Conservation (phyloP, 2,113 vertebrate genomes). For the Dipodomys spectabilis region DNA sequence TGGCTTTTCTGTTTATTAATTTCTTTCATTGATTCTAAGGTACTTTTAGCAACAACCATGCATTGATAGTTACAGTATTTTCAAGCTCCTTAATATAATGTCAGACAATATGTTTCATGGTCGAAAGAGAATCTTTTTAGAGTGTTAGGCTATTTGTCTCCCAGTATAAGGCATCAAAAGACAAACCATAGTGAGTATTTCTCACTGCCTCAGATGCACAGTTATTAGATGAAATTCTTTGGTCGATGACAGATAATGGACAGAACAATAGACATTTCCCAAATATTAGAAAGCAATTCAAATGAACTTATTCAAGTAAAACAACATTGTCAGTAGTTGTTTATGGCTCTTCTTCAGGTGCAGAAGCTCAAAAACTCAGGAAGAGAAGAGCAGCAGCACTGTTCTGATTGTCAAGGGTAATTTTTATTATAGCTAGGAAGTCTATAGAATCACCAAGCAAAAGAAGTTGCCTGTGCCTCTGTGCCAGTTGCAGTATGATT, state of each 20-base stretch:
- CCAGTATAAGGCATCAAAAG: constrained; percentile 55
- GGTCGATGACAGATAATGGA: not conserved
- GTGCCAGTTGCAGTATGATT: too few species aligned
- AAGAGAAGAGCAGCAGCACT: accelerated
- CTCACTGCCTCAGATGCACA: constrained; percentile 1
- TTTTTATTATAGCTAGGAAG: not conserved
- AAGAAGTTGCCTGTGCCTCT: not conserved
- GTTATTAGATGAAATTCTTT: constrained; percentile 33
- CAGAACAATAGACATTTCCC: not conserved
- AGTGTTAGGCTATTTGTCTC: constrained; percentile 52
- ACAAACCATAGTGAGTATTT: constrained; percentile 48
- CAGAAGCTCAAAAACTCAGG: not conserved
- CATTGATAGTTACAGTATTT: constrained; percentile 74
- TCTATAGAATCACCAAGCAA: not conserved
- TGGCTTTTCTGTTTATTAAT: constrained; percentile 71
- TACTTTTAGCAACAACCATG: constrained; percentile 65
- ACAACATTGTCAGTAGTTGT: not conserved
- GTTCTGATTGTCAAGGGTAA: not conserved
- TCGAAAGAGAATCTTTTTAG: constrained; percentile 60
- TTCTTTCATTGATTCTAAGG: constrained; percentile 72
- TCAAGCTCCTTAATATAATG: constrained; percentile 75
- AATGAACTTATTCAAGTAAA: not conserved
- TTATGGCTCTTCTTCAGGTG: not conserved
- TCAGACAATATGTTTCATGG: constrained; percentile 66
- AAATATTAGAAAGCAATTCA: constrained; percentile 20